Base-by-base conservation (phyloP, 2,797 vertebrate species). In the Xenops minutus region DNA sequence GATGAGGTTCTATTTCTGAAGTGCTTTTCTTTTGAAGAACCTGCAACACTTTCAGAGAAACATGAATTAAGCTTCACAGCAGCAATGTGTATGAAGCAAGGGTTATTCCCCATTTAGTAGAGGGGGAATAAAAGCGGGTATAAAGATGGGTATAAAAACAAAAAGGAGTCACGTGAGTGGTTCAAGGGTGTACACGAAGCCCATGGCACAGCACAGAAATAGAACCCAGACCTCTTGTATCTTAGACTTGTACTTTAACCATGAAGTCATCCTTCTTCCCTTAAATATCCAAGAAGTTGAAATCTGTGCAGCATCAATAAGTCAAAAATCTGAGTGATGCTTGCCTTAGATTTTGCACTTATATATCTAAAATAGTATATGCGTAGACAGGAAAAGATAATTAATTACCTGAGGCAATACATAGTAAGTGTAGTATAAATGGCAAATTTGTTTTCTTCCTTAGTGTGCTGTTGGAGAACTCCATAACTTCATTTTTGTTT, bases 161-260 rank as follows among this genome's bases (percentile, higher is more conserved):
- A 73, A 51, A 73, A 91, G 51, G 49, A 49, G 26, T 66, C 76
- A 69, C 2, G 2, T 83, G 86, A 29, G 21, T 5, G 14, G 18
- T 66, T 30, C 11, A 78, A 67, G 89, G 52, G 66, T 3, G 0
- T 55, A 69, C 69, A 94, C 93, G 82, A 96, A 96, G 88, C 54
- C 90, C 93, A 88, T 93, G 82, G 85, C 89, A 81, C 36, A 69
- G 72, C 37, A 89, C 82, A 89, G 85, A 96, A 97, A 96, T 90
- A 95, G 86, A 93, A 92, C 71, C 82, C 72, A 91, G 94, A 91
- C 67, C 86, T 96, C 94, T 74, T 94, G 68, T 95, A 78, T 95
- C 77, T 74, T 72, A 90, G 54, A 49, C 48, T 80, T 80, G 39
- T 79, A 67, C 55, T 91, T 91, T 76, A 95, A 91, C 77, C 90